These are phyloP conservation scores for Ichneumoninae sp. DNA, from an alignment of 2,888 invertebrate species.

Conservation along the genomic window DNA sequence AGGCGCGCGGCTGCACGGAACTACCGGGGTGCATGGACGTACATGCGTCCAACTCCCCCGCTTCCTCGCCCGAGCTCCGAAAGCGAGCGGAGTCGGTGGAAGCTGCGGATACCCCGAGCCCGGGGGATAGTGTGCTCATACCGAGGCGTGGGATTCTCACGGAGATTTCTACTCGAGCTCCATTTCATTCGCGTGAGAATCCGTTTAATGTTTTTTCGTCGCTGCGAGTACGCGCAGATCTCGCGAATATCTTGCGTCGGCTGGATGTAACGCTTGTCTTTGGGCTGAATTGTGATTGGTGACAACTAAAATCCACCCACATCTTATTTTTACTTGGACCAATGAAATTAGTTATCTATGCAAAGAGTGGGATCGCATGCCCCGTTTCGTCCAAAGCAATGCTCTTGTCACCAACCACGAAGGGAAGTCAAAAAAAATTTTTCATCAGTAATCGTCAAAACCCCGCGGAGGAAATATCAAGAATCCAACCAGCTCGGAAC, in stretches of 20 bases:
- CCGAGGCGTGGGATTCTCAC: slow-evolving; percentile 59
- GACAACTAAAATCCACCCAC: too few species aligned
- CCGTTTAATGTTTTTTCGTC: neutral
- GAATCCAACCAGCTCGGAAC: too few species aligned
- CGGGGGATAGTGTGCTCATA: slow-evolving; percentile 55
- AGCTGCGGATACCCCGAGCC: neutral
- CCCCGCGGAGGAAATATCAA: too few species aligned
- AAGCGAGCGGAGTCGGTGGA: too few species aligned
- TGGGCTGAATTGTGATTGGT: neutral
- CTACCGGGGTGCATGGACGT: slow-evolving; percentile 45
- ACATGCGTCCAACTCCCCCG: slow-evolving; percentile 28
- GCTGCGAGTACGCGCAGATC: neutral
- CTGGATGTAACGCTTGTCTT: neutral
- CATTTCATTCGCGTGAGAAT: slow-evolving; percentile 1
- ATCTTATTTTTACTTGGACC: too few species aligned
- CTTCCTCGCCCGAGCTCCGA: neutral
- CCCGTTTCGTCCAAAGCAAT: too few species aligned
- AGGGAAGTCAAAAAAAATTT: too few species aligned
- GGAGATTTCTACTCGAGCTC: slow-evolving; percentile 48
- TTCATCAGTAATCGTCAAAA: too few species aligned
- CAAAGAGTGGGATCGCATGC: too few species aligned
- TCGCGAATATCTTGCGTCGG: slow-evolving; percentile 1
- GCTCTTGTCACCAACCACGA: too few species aligned
- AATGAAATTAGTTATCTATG: too few species aligned
- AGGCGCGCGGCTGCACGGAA: slow-evolving; percentile 54